A percentile compares a stretch with the other conserved stretches of the same genome.
Evolutionary conservation across 1,140 invertebrate genomes (phyloP).

Genomic region (Caenorhabditis remanei): DNA sequence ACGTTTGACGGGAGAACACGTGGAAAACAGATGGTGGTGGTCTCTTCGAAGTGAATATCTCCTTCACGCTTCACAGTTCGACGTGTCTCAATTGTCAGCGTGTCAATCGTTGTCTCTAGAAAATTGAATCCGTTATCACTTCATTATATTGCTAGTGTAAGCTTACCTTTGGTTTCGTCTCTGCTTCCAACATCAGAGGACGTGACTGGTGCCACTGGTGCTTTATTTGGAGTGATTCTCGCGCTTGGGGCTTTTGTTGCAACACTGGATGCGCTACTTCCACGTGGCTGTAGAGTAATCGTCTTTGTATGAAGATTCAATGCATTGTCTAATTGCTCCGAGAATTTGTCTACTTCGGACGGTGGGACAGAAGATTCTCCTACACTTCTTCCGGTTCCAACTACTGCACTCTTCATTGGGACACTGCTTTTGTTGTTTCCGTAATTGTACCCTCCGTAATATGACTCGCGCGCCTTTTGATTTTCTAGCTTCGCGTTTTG

Average conservation of each 20-base stretch:
- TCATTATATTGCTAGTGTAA: no score
- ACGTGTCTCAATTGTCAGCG: constrained; percentile 25
- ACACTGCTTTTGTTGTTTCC: background rate
- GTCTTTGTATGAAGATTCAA: constrained; percentile 1
- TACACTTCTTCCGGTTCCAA: background rate
- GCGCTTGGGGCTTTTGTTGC: background rate
- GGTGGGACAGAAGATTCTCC: background rate
- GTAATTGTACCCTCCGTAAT: constrained; percentile 26
- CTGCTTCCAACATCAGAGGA: no score
- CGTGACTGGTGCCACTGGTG: no score
- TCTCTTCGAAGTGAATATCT: constrained; percentile 22
- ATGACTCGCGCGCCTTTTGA: constrained; percentile 12
- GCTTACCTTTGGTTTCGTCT: no score
- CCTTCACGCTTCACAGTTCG: constrained; percentile 17
- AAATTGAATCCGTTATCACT: no score
- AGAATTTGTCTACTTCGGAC: constrained; percentile 12
- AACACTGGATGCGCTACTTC: no score
- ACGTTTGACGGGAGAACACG: constrained; percentile 13
- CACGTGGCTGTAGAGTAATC: background rate
- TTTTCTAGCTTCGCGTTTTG: constrained; percentile 17
- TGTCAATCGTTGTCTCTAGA: background rate
- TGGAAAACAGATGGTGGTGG: constrained; percentile 13
- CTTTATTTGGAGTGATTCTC: background rate
- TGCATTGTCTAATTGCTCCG: constrained; percentile 29
- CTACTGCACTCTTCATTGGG: background rate